A percentile compares a stretch with the other conserved stretches of the same genome.
Conservation (phyloP, 2,888 invertebrate species). For the Criorhina ranunculi region DNA sequence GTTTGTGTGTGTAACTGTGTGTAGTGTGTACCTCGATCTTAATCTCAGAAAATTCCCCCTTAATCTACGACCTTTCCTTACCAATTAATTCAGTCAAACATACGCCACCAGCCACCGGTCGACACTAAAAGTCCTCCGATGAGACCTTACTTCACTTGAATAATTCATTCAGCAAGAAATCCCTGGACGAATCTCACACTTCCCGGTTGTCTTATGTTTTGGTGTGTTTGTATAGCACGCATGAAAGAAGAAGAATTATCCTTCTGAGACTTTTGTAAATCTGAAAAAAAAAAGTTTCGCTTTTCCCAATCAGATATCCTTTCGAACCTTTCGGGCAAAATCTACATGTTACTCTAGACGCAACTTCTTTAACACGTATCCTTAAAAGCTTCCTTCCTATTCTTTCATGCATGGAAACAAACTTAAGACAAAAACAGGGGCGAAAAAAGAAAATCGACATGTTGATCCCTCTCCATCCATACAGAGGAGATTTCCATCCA, state of each 20-base stretch:
- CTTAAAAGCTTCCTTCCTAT: constrained; percentile 74
- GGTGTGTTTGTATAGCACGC: constrained; percentile 30
- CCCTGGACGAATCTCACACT: constrained; percentile 74
- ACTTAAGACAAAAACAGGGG: constrained; percentile 18
- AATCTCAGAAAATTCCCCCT: constrained; percentile 60
- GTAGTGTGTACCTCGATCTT: constrained; percentile 59
- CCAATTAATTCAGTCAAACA: constrained; percentile 72
- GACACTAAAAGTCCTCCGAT: constrained; percentile 26
- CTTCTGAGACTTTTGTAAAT: constrained; percentile 69
- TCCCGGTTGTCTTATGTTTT: neutral
- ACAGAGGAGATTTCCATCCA: constrained; percentile 8
- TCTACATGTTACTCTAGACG: constrained; percentile 47
- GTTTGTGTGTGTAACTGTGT: too few species aligned
- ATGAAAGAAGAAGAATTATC: constrained; percentile 63
- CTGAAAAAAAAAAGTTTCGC: constrained; percentile 59
- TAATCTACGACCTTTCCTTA: constrained; percentile 62
- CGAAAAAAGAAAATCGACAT: constrained; percentile 34
- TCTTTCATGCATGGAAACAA: constrained; percentile 23
- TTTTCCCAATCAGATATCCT: constrained; percentile 48
- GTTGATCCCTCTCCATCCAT: constrained; percentile 32
- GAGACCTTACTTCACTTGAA: constrained; percentile 59
- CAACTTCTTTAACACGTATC: constrained; percentile 62
- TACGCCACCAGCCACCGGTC: constrained; percentile 41
- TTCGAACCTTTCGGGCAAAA: constrained; percentile 38
- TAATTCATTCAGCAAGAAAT: constrained; percentile 73